Conservation (phyloP, 30 jellyfish, hydroid and myxozoan genomes). For the Cassiopea xamachana region DNA sequence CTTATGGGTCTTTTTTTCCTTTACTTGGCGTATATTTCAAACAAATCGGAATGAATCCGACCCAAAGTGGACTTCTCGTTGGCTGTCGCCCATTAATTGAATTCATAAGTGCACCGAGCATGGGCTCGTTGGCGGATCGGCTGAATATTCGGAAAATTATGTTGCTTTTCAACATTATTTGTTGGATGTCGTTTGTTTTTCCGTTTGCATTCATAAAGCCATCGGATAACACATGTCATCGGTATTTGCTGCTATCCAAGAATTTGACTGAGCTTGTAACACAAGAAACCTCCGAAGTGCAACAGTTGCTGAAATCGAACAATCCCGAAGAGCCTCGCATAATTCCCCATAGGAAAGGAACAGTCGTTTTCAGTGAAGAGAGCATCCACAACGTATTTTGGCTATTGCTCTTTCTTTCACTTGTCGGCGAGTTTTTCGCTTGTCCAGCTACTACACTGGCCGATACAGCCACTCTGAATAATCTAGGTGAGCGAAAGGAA, state of each 20-base stretch:
- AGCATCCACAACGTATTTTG: slow-evolving; percentile 95
- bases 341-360: slow-evolving; percentile 91
- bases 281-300: slow-evolving; percentile 93
- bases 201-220: slow-evolving; percentile 99
- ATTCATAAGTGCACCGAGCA: slow-evolving; percentile 97
- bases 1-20: slow-evolving; percentile 98
- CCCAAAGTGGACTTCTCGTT: slow-evolving; percentile 97
- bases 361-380: slow-evolving; percentile 96
- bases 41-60: slow-evolving; percentile 99
- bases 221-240: slow-evolving; percentile 97
- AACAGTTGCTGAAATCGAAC: slow-evolving; percentile 84
- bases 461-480: slow-evolving; percentile 95
- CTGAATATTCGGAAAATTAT: slow-evolving; percentile 85
- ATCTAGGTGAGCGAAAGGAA: slow-evolving; percentile 94
- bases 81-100: slow-evolving; percentile 98
- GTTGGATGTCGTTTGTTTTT: slow-evolving; percentile 97
- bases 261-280: slow-evolving; percentile 91
- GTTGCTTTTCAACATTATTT: slow-evolving; percentile 81
- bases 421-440: slow-evolving; percentile 98
- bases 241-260: slow-evolving; percentile 85
- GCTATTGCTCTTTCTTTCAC: slow-evolving; percentile 89
- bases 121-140: slow-evolving; percentile 99
- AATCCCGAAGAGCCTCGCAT: slow-evolving; percentile 95
- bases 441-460: slow-evolving; percentile 99
- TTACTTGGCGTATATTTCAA: slow-evolving; percentile 98